These are phyloP conservation scores for Cecidostiba fungosa DNA, from an alignment of 2,888 invertebrate genomes.

Conservation along the genomic window DNA sequence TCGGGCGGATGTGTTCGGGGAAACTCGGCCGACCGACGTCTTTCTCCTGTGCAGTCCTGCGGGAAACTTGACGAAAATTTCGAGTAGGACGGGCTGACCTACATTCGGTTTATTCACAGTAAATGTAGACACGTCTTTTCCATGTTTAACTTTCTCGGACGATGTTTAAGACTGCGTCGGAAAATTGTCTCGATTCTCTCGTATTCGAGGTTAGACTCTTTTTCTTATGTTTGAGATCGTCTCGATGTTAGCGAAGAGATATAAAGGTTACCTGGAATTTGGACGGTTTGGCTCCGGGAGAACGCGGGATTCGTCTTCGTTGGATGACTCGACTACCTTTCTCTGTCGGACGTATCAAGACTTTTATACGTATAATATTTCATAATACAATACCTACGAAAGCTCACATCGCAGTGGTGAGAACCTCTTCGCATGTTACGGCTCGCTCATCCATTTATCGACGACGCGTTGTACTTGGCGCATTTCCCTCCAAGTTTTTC, in stretches of 20 bases:
- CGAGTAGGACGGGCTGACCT: constrained; percentile 40
- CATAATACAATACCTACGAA: not conserved
- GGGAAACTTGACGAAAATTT: constrained; percentile 54
- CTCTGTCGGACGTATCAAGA: not conserved
- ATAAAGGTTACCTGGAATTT: constrained; percentile 50
- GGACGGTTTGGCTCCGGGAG: not conserved
- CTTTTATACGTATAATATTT: not conserved
- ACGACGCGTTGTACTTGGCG: not conserved
- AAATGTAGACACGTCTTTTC: not conserved
- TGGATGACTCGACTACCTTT: not conserved
- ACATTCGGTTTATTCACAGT: constrained; percentile 21
- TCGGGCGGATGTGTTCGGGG: not conserved
- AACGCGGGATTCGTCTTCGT: not conserved
- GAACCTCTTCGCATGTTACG: constrained; percentile 73
- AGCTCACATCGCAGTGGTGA: constrained; percentile 17
- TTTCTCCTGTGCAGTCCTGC: constrained; percentile 17
- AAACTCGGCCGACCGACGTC: constrained; percentile 11
- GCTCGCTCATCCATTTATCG: constrained; percentile 57
- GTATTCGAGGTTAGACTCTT: constrained; percentile 4
- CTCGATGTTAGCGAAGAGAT: no score
- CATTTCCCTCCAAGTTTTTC: not conserved
- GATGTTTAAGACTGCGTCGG: not conserved
- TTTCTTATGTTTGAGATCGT: no score
- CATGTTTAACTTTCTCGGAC: not conserved
- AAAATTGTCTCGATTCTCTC: not conserved